Evolutionary conservation across 2,888 invertebrate species (phyloP), one percentile per base, ranked within the genome.

Genomic region (Euclidia mi): DNA sequence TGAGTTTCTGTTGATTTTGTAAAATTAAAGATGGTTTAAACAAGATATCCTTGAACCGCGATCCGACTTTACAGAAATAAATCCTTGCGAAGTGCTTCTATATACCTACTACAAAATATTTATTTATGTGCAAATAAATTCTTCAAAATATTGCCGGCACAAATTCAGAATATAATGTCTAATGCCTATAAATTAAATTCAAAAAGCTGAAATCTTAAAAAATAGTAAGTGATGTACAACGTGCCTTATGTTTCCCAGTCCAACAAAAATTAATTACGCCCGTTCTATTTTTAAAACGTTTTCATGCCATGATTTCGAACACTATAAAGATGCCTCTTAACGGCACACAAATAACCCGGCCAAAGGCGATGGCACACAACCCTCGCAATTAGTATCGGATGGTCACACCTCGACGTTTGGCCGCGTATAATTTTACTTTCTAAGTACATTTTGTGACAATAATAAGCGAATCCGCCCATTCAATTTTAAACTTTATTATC

Each of bases 331-430:
- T 88, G 82, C 84, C 71, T 83, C 82, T 82, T 84, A 79, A 84
- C 85, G 87, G 85, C 84, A 83, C 91, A 89, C 89, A 90, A 90
- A 91, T 91, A 87, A 85, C 78, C 66, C 67, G 76, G 78, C 77
- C 81, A 85, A 83, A 73, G 72, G 66, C 78, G 85, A 80, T 83
- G 81, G 79, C 68, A 72, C 72, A 82, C 88, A 83, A 83, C 89
- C 91, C 88, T 84, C 68, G 86, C 92, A 94, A 94, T 94, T 94
- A 94, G 94, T 90, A 89, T 82, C 92, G 94, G 91, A 88, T 91
- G 92, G 92, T 93, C 93, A 94, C 94, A 93, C 93, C 88, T 91
- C 90, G 88, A 88, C 92, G 84, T 92, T 90, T 81, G 87, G 83
- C 83, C 84, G 82, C 87, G 87, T 91, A 93, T 93, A 91, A 93